Percentiles rank a stretch among this genome's conserved stretches.
Evolutionary conservation across 2,888 invertebrate genomes (phyloP).

Genomic region (Tricholauxania praeusta): DNA sequence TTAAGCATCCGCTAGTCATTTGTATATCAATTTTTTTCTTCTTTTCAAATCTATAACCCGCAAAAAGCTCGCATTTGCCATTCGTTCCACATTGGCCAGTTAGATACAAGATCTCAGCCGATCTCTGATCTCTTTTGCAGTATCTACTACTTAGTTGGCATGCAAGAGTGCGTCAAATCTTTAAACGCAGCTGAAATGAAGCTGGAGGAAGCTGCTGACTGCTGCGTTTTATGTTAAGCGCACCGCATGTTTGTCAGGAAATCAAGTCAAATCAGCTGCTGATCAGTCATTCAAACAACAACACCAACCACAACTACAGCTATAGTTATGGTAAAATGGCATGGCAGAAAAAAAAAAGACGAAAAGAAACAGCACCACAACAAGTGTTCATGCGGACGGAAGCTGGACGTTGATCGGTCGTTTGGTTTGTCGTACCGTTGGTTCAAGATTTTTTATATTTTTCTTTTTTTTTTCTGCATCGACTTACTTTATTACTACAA

Average conservation of each 20-base stretch:
- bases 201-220: neutral
- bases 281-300: conserved; percentile 51
- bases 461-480: conserved; percentile 16
- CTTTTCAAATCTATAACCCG: conserved; percentile 53
- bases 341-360: conserved; percentile 31
- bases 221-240: conserved; percentile 1
- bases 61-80: conserved; percentile 46
- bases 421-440: conserved; percentile 24
- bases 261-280: conserved; percentile 60
- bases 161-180: conserved; percentile 1
- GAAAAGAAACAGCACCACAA: conserved; percentile 3
- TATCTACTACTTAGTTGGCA: too few relatives aligned
- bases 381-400: conserved; percentile 22
- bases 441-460: conserved; percentile 5
- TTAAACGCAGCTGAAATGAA: neutral
- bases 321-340: conserved; percentile 1
- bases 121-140: too few relatives aligned
- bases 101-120: too few relatives aligned
- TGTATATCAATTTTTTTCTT: conserved; percentile 55
- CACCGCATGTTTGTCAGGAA: conserved; percentile 56
- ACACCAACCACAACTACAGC: conserved; percentile 33
- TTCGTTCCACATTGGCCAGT: conserved; percentile 48
- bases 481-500: conserved; percentile 7
- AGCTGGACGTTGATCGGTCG: neutral
- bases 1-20: conserved; percentile 59